Base-by-base conservation (phyloP, 1,140 invertebrate genomes). In the Hydropsyche tenuis region DNA sequence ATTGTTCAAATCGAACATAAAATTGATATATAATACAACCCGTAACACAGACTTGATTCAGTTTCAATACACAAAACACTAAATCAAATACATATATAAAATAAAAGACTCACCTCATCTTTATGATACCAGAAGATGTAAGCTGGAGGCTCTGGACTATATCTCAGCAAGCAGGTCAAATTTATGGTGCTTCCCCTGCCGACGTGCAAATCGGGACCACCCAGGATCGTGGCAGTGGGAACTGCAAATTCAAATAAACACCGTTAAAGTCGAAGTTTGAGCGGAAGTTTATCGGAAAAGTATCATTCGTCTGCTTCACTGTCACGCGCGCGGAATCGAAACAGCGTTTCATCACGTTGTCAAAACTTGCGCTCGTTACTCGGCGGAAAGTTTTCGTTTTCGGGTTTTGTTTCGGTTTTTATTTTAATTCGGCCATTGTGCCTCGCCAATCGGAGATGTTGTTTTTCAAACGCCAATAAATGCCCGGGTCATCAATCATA, bases 51-150 rank as follows among this genome's bases (percentile, higher is more conserved):
- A n/a, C n/a, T n/a, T n/a, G n/a, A n/a, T n/a, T n/a, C n/a, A n/a
- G n/a, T n/a, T n/a, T n/a, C n/a, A n/a, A n/a, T n/a, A n/a, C n/a
- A n/a, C n/a, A n/a, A n/a, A n/a, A n/a, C n/a, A n/a, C n/a, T 45
- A 45, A 9, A 45, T 45, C n/a, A 45, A 45, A 45, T 45, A 45
- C n/a, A 45, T n/a, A n/a, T n/a, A n/a, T n/a, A n/a, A n/a, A n/a
- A n/a, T n/a, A n/a, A 11, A 62, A 62, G 18, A 23, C 65, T n/a
- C 89, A 93, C 92, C 87, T 93, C 90, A 80, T 95, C 93, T 83
- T 94, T 92, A 87, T 96, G 94, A 87, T 96, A 96, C 94, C 94
- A 96, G 84, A 96, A 96, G 81, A 96, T 94, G 86, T 93, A 96
- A 78, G 93, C 93, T 78, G 94, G 93, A 66, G 94, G 93, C 82